Conservation (phyloP, 2,888 invertebrate species). For the Coenonympha arcania region DNA sequence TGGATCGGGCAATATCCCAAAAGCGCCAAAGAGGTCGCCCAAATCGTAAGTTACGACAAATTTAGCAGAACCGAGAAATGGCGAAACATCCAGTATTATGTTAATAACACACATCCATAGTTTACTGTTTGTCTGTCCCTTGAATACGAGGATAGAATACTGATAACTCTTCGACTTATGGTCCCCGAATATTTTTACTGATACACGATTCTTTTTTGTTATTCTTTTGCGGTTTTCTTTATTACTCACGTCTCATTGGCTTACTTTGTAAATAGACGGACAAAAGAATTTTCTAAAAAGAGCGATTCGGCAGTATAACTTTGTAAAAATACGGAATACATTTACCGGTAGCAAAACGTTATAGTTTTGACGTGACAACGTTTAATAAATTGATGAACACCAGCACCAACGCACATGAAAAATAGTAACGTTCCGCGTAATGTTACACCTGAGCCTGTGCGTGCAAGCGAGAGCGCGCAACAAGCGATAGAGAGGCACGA, state of each 20-base stretch:
- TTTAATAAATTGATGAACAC: no score
- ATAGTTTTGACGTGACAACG: no score
- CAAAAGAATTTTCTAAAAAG: neutral
- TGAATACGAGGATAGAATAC: neutral
- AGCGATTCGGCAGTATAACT: no score
- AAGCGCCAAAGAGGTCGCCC: neutral
- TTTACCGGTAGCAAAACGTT: no score
- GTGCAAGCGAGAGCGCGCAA: no score
- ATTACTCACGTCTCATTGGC: neutral
- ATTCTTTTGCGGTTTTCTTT: neutral
- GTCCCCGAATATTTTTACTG: conserved; percentile 1
- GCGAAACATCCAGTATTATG: conserved; percentile 5
- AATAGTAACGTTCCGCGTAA: no score
- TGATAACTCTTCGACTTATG: neutral
- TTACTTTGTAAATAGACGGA: neutral
- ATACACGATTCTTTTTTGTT: neutral
- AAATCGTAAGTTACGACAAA: conserved; percentile 2
- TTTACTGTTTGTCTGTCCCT: conserved; percentile 5
- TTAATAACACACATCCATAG: conserved; percentile 6
- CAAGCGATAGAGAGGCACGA: no score
- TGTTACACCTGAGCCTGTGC: no score
- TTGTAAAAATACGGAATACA: no score
- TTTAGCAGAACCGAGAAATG: conserved; percentile 2
- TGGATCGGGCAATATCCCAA: no score
- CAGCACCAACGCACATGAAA: no score